Evolutionary conservation across 2,113 vertebrate species (phyloP).

Genomic region (Camelus dromedarius): DNA sequence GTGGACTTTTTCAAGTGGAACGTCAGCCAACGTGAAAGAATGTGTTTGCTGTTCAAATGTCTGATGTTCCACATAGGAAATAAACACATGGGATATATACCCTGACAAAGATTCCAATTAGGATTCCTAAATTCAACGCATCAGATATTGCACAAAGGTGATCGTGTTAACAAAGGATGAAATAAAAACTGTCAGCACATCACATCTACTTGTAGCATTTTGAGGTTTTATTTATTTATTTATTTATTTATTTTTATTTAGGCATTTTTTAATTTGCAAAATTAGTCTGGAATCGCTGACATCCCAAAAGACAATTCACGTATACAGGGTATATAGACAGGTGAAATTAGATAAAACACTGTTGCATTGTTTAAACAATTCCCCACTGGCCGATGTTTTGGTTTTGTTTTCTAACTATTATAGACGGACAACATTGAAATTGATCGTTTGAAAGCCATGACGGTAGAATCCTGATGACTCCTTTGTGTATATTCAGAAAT

Average conservation of each 20-base stretch:
- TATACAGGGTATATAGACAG: background rate
- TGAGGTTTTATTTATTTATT: background rate
- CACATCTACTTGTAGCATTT: slow-evolving; percentile 63
- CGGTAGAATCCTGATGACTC: slow-evolving; percentile 69
- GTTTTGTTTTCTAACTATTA: slow-evolving; percentile 74
- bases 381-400: slow-evolving; percentile 44
- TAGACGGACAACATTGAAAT: slow-evolving; percentile 77
- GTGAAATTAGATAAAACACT: slow-evolving; percentile 18
- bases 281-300: slow-evolving; percentile 64
- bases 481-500: slow-evolving; percentile 79
- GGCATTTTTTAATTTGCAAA: slow-evolving; percentile 77
- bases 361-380: slow-evolving; percentile 55
- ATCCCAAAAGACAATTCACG: slow-evolving; percentile 55
- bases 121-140: slow-evolving; percentile 26
- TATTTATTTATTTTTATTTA: slow-evolving; percentile 66
- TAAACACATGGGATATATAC: slow-evolving; percentile 50
- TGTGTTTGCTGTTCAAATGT: slow-evolving; percentile 15
- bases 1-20: slow-evolving; percentile 86
- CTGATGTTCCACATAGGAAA: slow-evolving; percentile 66
- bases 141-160: slow-evolving; percentile 40
- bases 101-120: slow-evolving; percentile 7
- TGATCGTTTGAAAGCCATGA: slow-evolving; percentile 80
- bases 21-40: slow-evolving; percentile 81
- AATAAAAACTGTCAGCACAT: slow-evolving; percentile 63
- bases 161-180: slow-evolving; percentile 69